Conservation (phyloP, 2,888 invertebrate species). For the Nomada fabriciana region DNA sequence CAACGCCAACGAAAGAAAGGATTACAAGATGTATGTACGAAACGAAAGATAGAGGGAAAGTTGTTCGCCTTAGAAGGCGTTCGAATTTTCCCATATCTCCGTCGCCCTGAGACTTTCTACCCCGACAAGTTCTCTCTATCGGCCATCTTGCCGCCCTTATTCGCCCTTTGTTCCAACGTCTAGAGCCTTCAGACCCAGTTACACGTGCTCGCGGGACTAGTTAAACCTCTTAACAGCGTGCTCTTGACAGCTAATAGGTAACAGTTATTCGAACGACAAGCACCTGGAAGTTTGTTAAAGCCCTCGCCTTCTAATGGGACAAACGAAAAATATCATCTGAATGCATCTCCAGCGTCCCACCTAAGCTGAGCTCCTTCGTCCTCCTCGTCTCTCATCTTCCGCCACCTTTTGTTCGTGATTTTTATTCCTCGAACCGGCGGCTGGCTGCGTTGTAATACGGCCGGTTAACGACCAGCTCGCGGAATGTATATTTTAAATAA, state of each 20-base stretch:
- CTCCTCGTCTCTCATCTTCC: constrained; percentile 7
- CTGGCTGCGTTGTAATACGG: constrained; percentile 59
- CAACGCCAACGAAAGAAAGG: not conserved
- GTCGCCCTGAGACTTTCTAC: constrained; percentile 9
- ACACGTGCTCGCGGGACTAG: constrained; percentile 68
- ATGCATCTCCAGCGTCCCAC: constrained; percentile 43
- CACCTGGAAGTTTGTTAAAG: constrained; percentile 73
- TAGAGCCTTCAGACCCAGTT: constrained; percentile 36
- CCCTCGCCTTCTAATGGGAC: constrained; percentile 18
- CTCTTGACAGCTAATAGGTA: constrained; percentile 73
- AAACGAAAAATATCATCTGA: constrained; percentile 65
- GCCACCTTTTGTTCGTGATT: constrained; percentile 26
- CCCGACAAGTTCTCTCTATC: not conserved
- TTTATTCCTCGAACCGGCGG: constrained; percentile 14
- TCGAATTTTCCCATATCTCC: not conserved
- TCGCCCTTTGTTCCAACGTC: constrained; percentile 14
- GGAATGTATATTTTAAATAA: constrained; percentile 69
- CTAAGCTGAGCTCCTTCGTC: constrained; percentile 20
- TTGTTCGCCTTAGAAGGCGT: not conserved
- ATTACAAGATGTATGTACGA: not conserved
- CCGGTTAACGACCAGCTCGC: constrained; percentile 66
- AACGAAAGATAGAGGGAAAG: not conserved
- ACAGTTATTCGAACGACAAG: constrained; percentile 65
- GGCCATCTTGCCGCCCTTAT: constrained; percentile 10
- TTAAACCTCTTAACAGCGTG: constrained; percentile 69